phyloP scores from a whole-genome alignment of 2,888 invertebrate genomes.

The Drosophila parthenogenetica region DNA sequence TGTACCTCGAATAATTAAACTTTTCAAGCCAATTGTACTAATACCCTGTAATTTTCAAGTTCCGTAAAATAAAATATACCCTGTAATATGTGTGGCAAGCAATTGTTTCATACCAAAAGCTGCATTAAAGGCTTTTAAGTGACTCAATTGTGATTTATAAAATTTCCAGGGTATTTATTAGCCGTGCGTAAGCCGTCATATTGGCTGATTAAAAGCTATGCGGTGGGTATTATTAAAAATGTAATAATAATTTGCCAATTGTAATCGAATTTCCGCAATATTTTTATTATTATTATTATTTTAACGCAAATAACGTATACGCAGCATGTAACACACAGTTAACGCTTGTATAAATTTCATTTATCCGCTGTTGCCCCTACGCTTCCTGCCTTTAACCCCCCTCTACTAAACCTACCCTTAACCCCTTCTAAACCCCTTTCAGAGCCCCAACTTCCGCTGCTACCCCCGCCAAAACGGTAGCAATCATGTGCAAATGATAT shows the following conservation, averaged over 20 bases:
- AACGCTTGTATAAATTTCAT: slow-evolving; percentile 20
- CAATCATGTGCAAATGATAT: slow-evolving; percentile 43
- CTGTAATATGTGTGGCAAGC: background rate
- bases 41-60: no score
- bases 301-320: background rate
- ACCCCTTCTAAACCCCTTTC: background rate
- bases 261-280: slow-evolving; percentile 8
- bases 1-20: no score
- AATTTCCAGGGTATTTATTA: background rate
- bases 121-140: background rate
- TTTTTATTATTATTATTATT: background rate
- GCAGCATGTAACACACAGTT: background rate
- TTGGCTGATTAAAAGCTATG: slow-evolving; percentile 14
- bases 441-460: background rate
- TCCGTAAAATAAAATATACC: background rate
- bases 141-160: no score
- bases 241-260: slow-evolving; percentile 15
- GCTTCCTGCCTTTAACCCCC: background rate
- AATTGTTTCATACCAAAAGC: background rate
- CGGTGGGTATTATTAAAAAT: slow-evolving; percentile 19
- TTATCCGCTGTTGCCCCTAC: slow-evolving; percentile 22
- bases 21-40: no score
- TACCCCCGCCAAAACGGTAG: background rate
- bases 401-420: background rate
- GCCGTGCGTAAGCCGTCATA: no score